These are phyloP conservation scores for Aphis gossypii DNA, from an alignment of 1,140 invertebrate genomes.

Conservation along the genomic window DNA sequence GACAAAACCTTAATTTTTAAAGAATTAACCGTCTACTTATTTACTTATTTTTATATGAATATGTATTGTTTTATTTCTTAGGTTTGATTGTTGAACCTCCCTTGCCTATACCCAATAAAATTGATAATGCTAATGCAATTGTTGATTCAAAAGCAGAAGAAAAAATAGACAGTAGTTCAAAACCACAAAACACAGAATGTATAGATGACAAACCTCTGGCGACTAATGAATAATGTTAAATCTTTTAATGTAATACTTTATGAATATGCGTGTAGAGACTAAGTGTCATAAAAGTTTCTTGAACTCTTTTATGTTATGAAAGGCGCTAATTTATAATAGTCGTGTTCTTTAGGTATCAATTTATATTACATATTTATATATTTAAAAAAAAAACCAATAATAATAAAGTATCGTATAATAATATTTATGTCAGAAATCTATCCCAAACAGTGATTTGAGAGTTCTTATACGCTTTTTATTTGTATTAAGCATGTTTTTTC, in stretches of 20 bases:
- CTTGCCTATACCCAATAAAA: conserved; percentile 42
- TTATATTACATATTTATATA: conserved; percentile 45
- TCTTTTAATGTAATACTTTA: conserved; percentile 36
- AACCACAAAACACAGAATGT: conserved; percentile 44
- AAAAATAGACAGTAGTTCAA: conserved; percentile 47
- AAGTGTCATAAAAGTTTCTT: conserved; percentile 33
- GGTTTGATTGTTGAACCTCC: conserved; percentile 53
- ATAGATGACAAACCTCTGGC: conserved; percentile 53
- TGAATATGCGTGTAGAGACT: conserved; percentile 39
- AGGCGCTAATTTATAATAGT: conserved; percentile 41
- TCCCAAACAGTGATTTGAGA: conserved; percentile 45
- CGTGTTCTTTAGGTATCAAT: conserved; percentile 50
- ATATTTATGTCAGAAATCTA: conserved; percentile 53
- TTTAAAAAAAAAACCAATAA: neutral
- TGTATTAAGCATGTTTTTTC: conserved; percentile 57
- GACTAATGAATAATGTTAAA: conserved; percentile 52
- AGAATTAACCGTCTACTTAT: neutral
- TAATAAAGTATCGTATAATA: conserved; percentile 31
- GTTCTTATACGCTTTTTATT: conserved; percentile 54
- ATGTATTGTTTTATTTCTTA: neutral
- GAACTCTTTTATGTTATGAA: conserved; percentile 23
- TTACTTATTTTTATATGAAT: neutral
- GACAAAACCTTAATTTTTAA: neutral
- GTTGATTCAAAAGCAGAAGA: conserved; percentile 55
- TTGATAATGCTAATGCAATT: conserved; percentile 50